A percentile compares a stretch with the other conserved stretches of the same genome.
These are phyloP conservation scores for Carassius gibelio DNA, from an alignment of 2,113 vertebrate species.

Conservation along the genomic window DNA sequence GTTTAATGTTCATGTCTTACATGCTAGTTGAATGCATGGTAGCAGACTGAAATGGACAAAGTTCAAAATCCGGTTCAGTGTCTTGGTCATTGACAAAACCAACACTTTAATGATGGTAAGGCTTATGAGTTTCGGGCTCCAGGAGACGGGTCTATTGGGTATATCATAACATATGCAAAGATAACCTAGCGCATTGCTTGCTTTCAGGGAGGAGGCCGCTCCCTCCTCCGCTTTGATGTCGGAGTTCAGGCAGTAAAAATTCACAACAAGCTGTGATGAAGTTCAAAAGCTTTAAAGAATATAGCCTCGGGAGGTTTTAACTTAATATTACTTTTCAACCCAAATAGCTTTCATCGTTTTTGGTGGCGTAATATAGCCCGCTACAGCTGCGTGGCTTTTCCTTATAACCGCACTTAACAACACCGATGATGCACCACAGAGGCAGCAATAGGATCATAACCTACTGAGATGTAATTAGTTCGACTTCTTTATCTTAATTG, in stretches of 20 bases:
- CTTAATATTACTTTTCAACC: slow-evolving; percentile 21
- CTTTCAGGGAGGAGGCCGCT: slow-evolving; percentile 41
- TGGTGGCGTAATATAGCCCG: slow-evolving; percentile 2
- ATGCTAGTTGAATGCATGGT: background rate
- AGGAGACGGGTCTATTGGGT: background rate
- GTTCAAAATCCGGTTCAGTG: background rate
- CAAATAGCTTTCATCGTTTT: background rate
- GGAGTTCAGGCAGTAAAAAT: slow-evolving; percentile 42
- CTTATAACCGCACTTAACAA: slow-evolving; percentile 19
- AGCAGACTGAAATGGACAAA: background rate
- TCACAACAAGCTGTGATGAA: slow-evolving; percentile 34
- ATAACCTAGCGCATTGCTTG: slow-evolving; percentile 25
- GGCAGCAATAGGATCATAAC: background rate
- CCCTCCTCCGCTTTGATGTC: slow-evolving; percentile 47
- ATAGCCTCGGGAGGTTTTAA: slow-evolving; percentile 26
- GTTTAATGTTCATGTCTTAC: background rate
- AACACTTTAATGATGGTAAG: background rate
- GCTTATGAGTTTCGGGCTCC: background rate
- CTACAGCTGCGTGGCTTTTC: slow-evolving; percentile 8
- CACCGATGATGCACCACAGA: background rate
- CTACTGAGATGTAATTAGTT: slow-evolving; percentile 12
- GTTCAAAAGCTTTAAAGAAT: slow-evolving; percentile 38
- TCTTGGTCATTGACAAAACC: background rate
- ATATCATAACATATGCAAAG: slow-evolving; percentile 21
- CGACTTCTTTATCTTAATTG: slow-evolving; percentile 15